Evolutionary conservation across 2,797 vertebrate genomes (phyloP), one percentile per base, ranked within the genome.

Genomic region (Sebastes alutus): DNA sequence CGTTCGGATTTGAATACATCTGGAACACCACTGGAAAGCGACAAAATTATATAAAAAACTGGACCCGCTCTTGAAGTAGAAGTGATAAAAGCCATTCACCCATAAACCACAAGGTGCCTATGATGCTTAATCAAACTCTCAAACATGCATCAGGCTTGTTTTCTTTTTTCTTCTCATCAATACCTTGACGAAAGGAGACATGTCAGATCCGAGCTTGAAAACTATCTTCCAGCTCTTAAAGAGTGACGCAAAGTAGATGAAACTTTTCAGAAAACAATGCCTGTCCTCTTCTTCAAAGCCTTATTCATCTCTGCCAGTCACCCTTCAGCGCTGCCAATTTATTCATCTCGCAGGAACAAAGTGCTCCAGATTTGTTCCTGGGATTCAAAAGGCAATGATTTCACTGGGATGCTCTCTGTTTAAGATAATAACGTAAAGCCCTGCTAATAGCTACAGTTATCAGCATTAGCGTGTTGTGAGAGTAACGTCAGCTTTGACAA

Each of bases 251-350:
- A 87, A 89, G 60, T 54, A 81, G 75, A 81, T 61, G n/a, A 87
- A 92, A 89, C 87, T 87, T 88, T 86, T 63, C 65, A 68, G 68
- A 81, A 88, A 90, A 88, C 83, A 35, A 65, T 22, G 35, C 59
- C 54, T 29, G n/a, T 77, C 13, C 68, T 63, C 23, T 7, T 77
- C 54, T 77, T 82, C 75, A 86, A 84, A 91, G 76, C 75, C 60
- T 72, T 52, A 83, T 84, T 93, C 83, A 86, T 91, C 83, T 86
- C 81, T 75, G 71, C 59, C 84, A 77, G 63, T 74, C 84, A 82
- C 72, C 58, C 78, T 30, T 83, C 75, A 79, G 42, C 59, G 6
- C 60, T 66, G 56, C 75, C 69, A 72, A 81, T 87, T 38, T 82
- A 82, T 85, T 87, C 86, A 83, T 84, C 70, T 80, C 22, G 32